Percentiles rank a stretch among this genome's conserved stretches.
Conservation (phyloP, 2,888 invertebrate species). For the Macropis europaea region DNA sequence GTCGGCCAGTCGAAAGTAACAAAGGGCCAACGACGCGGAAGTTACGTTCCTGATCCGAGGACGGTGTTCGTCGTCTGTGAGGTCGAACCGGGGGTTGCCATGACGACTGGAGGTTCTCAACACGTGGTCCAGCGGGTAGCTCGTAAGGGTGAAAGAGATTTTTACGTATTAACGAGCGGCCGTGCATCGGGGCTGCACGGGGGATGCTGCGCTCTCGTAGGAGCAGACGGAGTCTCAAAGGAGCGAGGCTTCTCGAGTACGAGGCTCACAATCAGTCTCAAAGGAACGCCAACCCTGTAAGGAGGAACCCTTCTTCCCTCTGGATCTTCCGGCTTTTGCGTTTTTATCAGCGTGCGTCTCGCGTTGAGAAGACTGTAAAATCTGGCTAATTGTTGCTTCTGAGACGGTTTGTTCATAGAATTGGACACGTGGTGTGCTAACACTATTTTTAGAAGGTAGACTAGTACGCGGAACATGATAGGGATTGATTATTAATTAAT, state of each 20-base stretch:
- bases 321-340: too few relatives aligned
- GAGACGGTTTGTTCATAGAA: too few relatives aligned
- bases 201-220: slow-evolving; percentile 43
- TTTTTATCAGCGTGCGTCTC: too few relatives aligned
- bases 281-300: not conserved
- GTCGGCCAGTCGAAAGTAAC: slow-evolving; percentile 25
- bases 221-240: too few relatives aligned
- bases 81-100: slow-evolving; percentile 75
- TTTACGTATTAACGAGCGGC: slow-evolving; percentile 77
- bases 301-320: not conserved
- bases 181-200: slow-evolving; percentile 61
- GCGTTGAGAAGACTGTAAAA: too few relatives aligned
- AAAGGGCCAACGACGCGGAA: slow-evolving; percentile 45
- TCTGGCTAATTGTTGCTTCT: too few relatives aligned
- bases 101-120: slow-evolving; percentile 77
- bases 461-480: too few relatives aligned
- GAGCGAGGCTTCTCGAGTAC: too few relatives aligned
- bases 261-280: too few relatives aligned
- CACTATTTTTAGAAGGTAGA: too few relatives aligned
- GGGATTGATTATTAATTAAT: too few relatives aligned
- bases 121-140: slow-evolving; percentile 72
- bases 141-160: slow-evolving; percentile 59
- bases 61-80: slow-evolving; percentile 65
- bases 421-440: too few relatives aligned
- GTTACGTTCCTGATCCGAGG: slow-evolving; percentile 59